phyloP scores from a whole-genome alignment of 2,888 invertebrate species.

The Neoaliturus tenellus region DNA sequence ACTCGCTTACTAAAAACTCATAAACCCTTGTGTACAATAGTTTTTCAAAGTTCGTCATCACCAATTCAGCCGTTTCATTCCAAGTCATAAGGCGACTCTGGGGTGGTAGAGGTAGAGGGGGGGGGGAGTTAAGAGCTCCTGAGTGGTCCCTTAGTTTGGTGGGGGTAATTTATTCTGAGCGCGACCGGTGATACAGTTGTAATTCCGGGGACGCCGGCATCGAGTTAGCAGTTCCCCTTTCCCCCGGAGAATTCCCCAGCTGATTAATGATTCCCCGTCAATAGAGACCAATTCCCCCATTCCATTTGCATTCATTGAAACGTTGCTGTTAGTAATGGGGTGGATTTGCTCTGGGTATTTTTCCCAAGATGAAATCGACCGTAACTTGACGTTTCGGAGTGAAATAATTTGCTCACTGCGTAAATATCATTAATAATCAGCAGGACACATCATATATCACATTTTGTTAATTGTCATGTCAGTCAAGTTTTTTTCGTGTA shows the following conservation, averaged over 20 bases:
- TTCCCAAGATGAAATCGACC: not conserved
- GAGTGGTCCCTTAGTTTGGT: constrained; percentile 28
- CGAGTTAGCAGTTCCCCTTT: constrained; percentile 16
- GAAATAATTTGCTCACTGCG: no score
- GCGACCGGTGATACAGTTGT: constrained; percentile 5
- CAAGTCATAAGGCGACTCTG: not conserved
- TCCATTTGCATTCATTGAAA: constrained; percentile 13
- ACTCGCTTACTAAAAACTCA: no score
- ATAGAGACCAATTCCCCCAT: constrained; percentile 24
- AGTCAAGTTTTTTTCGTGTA: no score
- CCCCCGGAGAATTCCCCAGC: not conserved
- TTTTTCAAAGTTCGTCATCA: no score
- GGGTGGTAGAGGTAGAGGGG: not conserved
- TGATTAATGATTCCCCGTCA: constrained; percentile 35
- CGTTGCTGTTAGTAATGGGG: not conserved
- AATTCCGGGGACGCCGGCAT: constrained; percentile 4
- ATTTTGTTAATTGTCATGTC: no score
- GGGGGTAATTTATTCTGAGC: constrained; percentile 13
- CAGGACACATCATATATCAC: no score
- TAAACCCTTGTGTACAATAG: no score
- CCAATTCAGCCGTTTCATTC: no score
- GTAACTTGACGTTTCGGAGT: no score
- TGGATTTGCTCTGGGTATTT: not conserved
- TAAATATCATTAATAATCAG: no score
- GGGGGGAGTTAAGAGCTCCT: not conserved